A percentile compares a stretch with the other conserved stretches of the same genome.
Evolutionary conservation across 2,113 vertebrate genomes (phyloP).

Genomic region (Cranoglanis bouderius): DNA sequence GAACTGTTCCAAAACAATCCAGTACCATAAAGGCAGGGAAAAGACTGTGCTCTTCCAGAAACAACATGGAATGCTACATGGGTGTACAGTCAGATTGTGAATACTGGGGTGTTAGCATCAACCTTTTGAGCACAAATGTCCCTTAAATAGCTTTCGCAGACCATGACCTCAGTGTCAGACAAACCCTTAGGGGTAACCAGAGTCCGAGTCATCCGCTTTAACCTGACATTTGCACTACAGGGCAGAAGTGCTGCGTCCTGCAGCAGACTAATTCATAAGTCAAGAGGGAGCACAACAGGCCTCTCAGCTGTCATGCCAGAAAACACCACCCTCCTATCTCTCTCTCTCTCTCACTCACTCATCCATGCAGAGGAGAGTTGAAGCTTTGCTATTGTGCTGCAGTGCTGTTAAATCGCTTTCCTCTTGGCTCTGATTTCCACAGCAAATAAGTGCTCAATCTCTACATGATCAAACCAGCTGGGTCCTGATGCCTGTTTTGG

Average conservation of each 20-base stretch:
- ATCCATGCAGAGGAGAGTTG: neutral
- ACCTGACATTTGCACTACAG: conserved; percentile 48
- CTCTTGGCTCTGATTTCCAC: conserved; percentile 33
- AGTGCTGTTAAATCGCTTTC: conserved; percentile 32
- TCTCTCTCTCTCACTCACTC: neutral
- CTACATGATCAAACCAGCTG: conserved; percentile 33
- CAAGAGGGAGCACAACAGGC: conserved; percentile 39
- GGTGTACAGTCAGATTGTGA: neutral
- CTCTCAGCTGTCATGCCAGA: conserved; percentile 29
- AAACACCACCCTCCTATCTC: neutral
- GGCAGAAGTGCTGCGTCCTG: conserved; percentile 49
- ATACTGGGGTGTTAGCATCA: neutral
- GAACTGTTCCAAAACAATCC: conserved; percentile 24
- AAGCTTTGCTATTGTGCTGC: conserved; percentile 29
- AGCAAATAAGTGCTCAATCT: conserved; percentile 4
- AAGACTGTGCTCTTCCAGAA: conserved; percentile 16
- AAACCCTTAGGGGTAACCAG: conserved; percentile 47
- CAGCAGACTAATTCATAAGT: conserved; percentile 58
- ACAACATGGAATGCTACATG: conserved; percentile 31
- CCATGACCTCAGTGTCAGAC: conserved; percentile 48
- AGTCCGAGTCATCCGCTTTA: conserved; percentile 42
- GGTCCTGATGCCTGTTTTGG: neutral
- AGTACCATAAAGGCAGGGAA: conserved; percentile 1
- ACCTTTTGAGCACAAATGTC: neutral
- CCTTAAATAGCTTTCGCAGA: conserved; percentile 34